phyloP scores from a whole-genome alignment of 2,113 vertebrate genomes.

The Opisthocomus hoazin region DNA sequence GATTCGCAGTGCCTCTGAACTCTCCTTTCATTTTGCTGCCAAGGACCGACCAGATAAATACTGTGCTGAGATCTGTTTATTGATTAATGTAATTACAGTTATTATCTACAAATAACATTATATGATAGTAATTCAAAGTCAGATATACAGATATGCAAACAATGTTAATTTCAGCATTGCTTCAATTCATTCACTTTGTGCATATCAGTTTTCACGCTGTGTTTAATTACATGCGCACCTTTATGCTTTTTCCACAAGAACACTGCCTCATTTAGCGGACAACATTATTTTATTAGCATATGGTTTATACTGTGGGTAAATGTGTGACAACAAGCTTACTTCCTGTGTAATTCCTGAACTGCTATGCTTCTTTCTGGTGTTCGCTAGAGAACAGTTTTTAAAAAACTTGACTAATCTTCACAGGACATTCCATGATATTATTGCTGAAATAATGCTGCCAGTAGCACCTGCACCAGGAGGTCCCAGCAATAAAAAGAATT shows the following conservation, averaged over 20 bases:
- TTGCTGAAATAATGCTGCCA: neutral
- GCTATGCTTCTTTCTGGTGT: neutral
- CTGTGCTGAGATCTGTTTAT: slow-evolving; percentile 18
- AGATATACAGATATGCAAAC: neutral
- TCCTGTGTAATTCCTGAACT: neutral
- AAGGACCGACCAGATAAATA: slow-evolving; percentile 2
- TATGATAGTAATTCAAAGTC: neutral
- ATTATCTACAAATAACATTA: neutral
- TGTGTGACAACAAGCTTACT: neutral
- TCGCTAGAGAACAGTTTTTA: neutral
- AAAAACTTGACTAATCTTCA: neutral
- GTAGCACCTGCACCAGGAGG: neutral
- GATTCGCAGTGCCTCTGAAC: neutral
- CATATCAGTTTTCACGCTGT: neutral
- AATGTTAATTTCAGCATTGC: neutral
- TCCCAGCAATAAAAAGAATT: neutral
- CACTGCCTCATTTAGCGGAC: neutral
- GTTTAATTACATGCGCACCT: neutral
- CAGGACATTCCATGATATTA: neutral
- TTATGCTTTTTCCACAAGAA: neutral
- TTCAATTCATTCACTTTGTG: neutral
- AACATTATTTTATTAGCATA: neutral
- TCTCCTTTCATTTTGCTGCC: slow-evolving; percentile 6
- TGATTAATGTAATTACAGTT: slow-evolving; percentile 25
- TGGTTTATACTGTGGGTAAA: neutral